Evolutionary conservation across 2,113 vertebrate genomes (phyloP), one percentile per base, ranked within the genome.

Genomic region (Condylura cristata): DNA sequence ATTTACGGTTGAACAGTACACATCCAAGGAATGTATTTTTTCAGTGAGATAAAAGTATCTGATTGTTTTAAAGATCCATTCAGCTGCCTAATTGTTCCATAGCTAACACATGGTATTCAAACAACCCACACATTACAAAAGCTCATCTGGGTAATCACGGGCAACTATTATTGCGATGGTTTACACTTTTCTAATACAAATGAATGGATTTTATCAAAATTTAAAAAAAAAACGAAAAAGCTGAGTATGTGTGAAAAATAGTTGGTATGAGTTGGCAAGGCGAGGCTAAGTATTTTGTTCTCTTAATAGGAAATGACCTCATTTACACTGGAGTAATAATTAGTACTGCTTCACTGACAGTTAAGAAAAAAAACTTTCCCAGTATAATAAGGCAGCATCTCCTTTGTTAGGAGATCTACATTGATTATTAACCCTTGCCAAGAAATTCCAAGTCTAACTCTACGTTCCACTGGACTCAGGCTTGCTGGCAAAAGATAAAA

Each of bases 301-400:
- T 99, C 98, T 98, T 99, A 98, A 99, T 99, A 98, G 98, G 98
- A 99, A 99, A 98, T 99, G 98, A 99, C 98, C 98, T 99, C 98
- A 99, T 98, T 99, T 99, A 98, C 98, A 98, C 98, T 98, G 98
- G 98, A 98, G 98, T 98, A 98, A 99, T 99, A 99, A 99, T 99
- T 99, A 99, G 98, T 98, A 98, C 98, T 98, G 98, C 98, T 98
- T 99, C 98, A 98, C 98, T 99, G 98, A 98, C 98, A 99, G 98
- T 99, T 99, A 98, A 99, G 98, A 97, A 98, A 97, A 97, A 98
- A 99, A 99, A 99, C 98, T 98, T 98, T 99, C 98, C 98, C 98
- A 98, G 98, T 98, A 99, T 99, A 99, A 99, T 99, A 99, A 99
- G 99, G 99, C 98, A 98, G 98, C 98, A 98, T 98, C 97, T 98